Evolutionary conservation across 2,113 vertebrate species (phyloP), one percentile per base, ranked within the genome.

Genomic region (Hemibagrus wyckioides): DNA sequence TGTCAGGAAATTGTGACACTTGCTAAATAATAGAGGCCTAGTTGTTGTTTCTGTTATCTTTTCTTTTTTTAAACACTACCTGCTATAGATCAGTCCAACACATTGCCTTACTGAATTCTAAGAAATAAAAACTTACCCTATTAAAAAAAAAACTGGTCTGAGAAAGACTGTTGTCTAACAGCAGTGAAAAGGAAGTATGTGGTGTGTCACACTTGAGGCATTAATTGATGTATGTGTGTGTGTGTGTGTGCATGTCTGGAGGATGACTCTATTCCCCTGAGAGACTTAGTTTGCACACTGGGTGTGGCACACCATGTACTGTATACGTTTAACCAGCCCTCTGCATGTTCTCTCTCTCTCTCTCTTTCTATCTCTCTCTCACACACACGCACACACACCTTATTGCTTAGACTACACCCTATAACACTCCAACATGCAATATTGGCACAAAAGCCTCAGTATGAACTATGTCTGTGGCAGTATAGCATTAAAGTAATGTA

Each of bases 111-210:
- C n/a, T 30, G 39, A 48, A 48, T 80, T 76, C 79, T 56, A 21
- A 69, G 75, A 89, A 82, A 57, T 76, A 73, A 83, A 77, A 83
- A 23, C 33, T 11, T 69, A n/a, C 3, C 25, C 23, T 48, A 41
- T 23, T 30, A 48, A 50, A 57, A 75, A 28, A 69, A 69, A 69
- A 41, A 59, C 25, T 23, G 50, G 48, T 59, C 23, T 33, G 50
- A 88, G 54, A 63, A 77, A 75, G 54, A 52, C 50, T 82, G 54
- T 30, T 84, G 85, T 82, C 63, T 89, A 76, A 44, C 76, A 76
- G 79, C 59, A 79, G 57, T 71, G n/a, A 85, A 80, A 44, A 73
- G 44, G 79, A 89, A 85, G 79, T 76, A 87, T 88, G 86, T 87
- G 86, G 83, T 23, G 41, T 89, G 86, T 85, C 79, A 85, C 83